These are phyloP conservation scores for Triplophysa tibetana DNA, from an alignment of 2,113 vertebrate genomes.

Conservation along the genomic window DNA sequence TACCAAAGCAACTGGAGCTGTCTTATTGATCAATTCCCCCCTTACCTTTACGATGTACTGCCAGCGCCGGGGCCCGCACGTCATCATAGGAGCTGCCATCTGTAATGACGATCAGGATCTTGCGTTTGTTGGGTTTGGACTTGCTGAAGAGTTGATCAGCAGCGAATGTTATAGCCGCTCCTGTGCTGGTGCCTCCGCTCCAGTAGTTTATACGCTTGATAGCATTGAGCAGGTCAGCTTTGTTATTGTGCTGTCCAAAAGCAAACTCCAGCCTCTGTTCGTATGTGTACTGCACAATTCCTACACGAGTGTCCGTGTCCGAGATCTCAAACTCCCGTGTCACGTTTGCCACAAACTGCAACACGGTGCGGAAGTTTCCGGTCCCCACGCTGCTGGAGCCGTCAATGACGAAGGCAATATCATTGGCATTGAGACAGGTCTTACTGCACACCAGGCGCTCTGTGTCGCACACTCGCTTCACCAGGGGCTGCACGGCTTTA, in stretches of 20 bases:
- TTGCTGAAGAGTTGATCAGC: conserved; percentile 92
- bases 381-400: conserved; percentile 97
- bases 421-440: conserved; percentile 94
- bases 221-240: conserved; percentile 84
- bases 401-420: conserved; percentile 93
- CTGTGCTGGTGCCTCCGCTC: conserved; percentile 96
- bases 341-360: conserved; percentile 95
- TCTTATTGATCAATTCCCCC: neutral
- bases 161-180: conserved; percentile 90
- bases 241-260: conserved; percentile 85
- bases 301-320: conserved; percentile 89
- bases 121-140: conserved; percentile 95
- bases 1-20: too few relatives aligned
- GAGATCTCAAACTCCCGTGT: conserved; percentile 95
- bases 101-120: conserved; percentile 96
- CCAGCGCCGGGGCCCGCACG: conserved; percentile 81
- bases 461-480: conserved; percentile 87
- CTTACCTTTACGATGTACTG: conserved; percentile 87
- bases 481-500: conserved; percentile 84
- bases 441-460: conserved; percentile 92
- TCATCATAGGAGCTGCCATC: conserved; percentile 96
- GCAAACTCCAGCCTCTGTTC: conserved; percentile 95
- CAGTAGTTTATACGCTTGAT: conserved; percentile 93
- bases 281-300: conserved; percentile 95
- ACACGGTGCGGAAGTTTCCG: conserved; percentile 89